Percentiles rank a stretch among this genome's conserved stretches.
phyloP scores from a whole-genome alignment of 2,888 invertebrate genomes.

The Melieria picta region DNA sequence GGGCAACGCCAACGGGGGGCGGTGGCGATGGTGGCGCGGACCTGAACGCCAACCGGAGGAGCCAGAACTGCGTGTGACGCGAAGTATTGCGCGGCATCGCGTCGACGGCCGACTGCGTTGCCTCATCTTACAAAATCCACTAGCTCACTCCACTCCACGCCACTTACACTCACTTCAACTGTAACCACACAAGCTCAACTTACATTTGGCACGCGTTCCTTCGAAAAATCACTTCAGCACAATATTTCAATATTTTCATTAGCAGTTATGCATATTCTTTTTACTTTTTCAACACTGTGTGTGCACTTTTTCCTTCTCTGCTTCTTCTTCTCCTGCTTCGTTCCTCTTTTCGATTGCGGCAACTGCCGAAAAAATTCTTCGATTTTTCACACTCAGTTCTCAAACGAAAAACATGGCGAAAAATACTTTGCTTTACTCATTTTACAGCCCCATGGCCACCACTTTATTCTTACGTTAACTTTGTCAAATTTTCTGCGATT shows the following conservation, averaged over 20 bases:
- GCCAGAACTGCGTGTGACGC: conserved; percentile 11
- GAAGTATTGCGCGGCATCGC: conserved; percentile 21
- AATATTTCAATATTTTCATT: conserved; percentile 21
- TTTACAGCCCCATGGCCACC: conserved; percentile 14
- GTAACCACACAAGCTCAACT: background rate
- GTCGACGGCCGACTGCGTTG: conserved; percentile 1
- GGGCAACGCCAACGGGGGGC: background rate
- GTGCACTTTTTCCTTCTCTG: conserved; percentile 37
- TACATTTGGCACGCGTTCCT: conserved; percentile 11
- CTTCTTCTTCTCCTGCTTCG: conserved; percentile 36
- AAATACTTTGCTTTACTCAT: conserved; percentile 3
- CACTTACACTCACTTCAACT: no score
- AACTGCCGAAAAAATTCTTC: conserved; percentile 37
- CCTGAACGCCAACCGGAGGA: background rate
- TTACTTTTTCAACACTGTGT: conserved; percentile 22
- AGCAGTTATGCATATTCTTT: conserved; percentile 20
- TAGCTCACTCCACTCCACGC: no score
- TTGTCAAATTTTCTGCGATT: conserved; percentile 14
- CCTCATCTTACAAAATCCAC: conserved; percentile 3
- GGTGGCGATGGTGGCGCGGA: background rate
- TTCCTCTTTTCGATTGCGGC: conserved; percentile 40
- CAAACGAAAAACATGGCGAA: conserved; percentile 21
- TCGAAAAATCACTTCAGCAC: conserved; percentile 3
- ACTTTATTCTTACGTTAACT: conserved; percentile 12
- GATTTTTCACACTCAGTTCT: conserved; percentile 36